Evolutionary conservation across 2,113 vertebrate genomes (phyloP).

Genomic region (Pedionomus torquatus): DNA sequence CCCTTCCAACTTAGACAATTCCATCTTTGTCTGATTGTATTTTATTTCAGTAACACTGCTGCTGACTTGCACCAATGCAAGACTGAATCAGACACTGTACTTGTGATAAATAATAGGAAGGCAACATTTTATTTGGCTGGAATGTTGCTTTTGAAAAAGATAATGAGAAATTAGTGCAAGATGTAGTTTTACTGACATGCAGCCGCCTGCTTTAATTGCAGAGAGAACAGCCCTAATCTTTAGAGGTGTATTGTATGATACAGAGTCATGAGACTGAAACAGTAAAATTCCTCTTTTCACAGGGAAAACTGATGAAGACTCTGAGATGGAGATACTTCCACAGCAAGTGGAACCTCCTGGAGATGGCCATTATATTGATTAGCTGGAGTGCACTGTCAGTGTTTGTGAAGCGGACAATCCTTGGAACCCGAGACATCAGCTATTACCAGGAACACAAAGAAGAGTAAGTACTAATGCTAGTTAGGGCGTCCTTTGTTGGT

Average conservation of each 20-base stretch:
- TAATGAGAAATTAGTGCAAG: neutral
- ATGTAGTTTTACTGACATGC: neutral
- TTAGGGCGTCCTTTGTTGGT: neutral
- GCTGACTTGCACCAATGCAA: neutral
- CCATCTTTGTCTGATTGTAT: neutral
- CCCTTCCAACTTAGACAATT: too few relatives aligned
- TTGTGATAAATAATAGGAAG: neutral
- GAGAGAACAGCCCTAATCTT: neutral
- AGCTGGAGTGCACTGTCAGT: conserved; percentile 90
- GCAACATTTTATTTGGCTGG: neutral
- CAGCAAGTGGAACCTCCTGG: conserved; percentile 91
- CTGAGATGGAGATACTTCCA: conserved; percentile 87
- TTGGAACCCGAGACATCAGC: conserved; percentile 83
- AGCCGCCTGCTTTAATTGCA: neutral
- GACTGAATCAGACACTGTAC: neutral
- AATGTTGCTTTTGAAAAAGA: neutral
- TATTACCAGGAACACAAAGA: conserved; percentile 84
- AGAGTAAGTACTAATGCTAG: conserved; percentile 74
- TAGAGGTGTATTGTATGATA: neutral
- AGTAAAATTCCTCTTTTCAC: conserved; percentile 20
- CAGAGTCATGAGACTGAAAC: neutral
- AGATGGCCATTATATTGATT: conserved; percentile 85
- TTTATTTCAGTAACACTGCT: neutral
- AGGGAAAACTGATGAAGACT: conserved; percentile 86
- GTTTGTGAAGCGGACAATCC: conserved; percentile 87